A percentile compares a stretch with the other conserved stretches of the same genome.
phyloP scores from a whole-genome alignment of 2,797 vertebrate species.

The Microctenopoma steveboyesi region DNA sequence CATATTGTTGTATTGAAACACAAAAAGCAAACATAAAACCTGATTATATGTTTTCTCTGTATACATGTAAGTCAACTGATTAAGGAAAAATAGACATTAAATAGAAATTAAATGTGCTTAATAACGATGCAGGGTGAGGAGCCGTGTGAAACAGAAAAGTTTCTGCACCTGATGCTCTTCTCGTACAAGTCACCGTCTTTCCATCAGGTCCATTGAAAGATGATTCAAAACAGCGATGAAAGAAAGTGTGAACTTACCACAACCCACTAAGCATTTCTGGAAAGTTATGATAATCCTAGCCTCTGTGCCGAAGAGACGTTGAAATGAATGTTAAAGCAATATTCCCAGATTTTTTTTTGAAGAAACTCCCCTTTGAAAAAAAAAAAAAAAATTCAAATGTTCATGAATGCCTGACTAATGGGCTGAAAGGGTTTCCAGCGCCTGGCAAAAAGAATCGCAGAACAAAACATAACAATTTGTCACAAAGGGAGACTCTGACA shows the following conservation, averaged over 20 bases:
- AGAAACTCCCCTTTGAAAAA: slow-evolving; percentile 46
- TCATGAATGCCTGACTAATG: slow-evolving; percentile 70
- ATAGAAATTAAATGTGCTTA: slow-evolving; percentile 2
- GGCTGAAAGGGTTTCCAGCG: slow-evolving; percentile 62
- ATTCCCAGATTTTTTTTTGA: slow-evolving; percentile 22
- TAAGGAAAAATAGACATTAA: background rate
- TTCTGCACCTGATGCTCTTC: slow-evolving; percentile 31
- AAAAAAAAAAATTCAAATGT: slow-evolving; percentile 65
- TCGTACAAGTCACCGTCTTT: slow-evolving; percentile 25
- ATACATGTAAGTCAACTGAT: background rate
- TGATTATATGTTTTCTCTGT: slow-evolving; percentile 43
- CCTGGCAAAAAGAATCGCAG: slow-evolving; percentile 54
- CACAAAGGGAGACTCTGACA: slow-evolving; percentile 76
- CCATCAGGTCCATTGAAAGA: slow-evolving; percentile 32
- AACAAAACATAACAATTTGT: slow-evolving; percentile 77
- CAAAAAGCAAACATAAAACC: slow-evolving; percentile 29
- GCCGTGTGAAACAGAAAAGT: slow-evolving; percentile 18
- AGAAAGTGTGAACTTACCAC: slow-evolving; percentile 69
- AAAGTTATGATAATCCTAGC: slow-evolving; percentile 55
- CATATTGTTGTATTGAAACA: slow-evolving; percentile 51
- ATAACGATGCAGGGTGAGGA: background rate
- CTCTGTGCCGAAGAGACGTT: slow-evolving; percentile 32
- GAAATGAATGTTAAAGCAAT: slow-evolving; percentile 58
- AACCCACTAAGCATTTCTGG: slow-evolving; percentile 41
- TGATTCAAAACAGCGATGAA: slow-evolving; percentile 37